phyloP scores from a whole-genome alignment of 2,888 invertebrate species.

The Hirtodrosophila cameraria region DNA sequence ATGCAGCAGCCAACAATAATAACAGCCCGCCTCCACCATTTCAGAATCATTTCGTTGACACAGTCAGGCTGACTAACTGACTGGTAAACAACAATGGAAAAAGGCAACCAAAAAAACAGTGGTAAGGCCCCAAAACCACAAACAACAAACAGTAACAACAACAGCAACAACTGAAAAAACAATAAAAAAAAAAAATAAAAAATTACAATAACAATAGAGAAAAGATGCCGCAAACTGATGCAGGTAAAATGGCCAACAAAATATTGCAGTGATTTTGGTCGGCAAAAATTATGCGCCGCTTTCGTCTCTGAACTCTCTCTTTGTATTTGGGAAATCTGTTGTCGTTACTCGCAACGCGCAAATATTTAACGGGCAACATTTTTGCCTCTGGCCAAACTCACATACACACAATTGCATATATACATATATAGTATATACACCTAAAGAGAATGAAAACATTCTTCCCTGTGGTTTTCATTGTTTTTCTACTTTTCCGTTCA shows the following conservation, averaged over 20 bases:
- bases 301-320: neutral
- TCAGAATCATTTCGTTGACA: slow-evolving; percentile 9
- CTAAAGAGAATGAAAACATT: slow-evolving; percentile 74
- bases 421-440: slow-evolving; percentile 12
- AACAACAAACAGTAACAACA: slow-evolving; percentile 19
- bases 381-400: slow-evolving; percentile 65
- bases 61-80: slow-evolving; percentile 29
- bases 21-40: neutral
- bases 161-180: slow-evolving; percentile 12
- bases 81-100: slow-evolving; percentile 13
- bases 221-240: slow-evolving; percentile 42
- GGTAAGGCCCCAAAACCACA: slow-evolving; percentile 39
- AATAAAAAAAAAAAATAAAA: slow-evolving; percentile 6
- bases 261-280: slow-evolving; percentile 76
- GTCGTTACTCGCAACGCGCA: slow-evolving; percentile 59
- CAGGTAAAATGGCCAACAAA: slow-evolving; percentile 61
- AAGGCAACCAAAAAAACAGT: slow-evolving; percentile 1
- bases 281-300: slow-evolving; percentile 61
- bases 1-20: slow-evolving; percentile 23
- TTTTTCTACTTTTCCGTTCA: slow-evolving; percentile 70
- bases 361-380: slow-evolving; percentile 77
- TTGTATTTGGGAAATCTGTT: slow-evolving; percentile 65
- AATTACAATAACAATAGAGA: slow-evolving; percentile 15
- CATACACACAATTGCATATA: slow-evolving; percentile 17
- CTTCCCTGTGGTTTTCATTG: slow-evolving; percentile 74